Base-by-base conservation (phyloP, 2,888 invertebrate species). In the Lithophane ornitopus region DNA sequence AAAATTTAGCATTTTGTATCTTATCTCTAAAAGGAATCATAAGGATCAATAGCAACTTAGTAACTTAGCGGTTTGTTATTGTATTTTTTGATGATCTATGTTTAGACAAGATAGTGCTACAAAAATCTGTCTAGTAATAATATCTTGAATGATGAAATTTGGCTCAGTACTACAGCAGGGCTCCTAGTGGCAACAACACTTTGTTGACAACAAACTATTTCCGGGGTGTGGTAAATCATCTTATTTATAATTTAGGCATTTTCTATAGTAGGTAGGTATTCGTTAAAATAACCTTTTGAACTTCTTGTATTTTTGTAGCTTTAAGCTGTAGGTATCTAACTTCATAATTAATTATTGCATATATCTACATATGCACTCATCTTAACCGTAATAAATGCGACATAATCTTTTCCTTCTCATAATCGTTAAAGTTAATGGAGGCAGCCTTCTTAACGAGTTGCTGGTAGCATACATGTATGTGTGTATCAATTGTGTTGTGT, bases 141-240 rank as follows among this genome's bases (percentile, higher is more conserved):
- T 19, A 46, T 70, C 19, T 41, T 9, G 34, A 39, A 78, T 80
- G 80, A 80, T 67, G 83, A 70, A 83, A 80, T 66, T 80, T 79
- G 80, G 80, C 80, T 68, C 19, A 14, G 34, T 22, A 34, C 80
- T 69, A 58, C 70, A 70, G 34, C 65, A 41, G 65, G 14, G 54
- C 69, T 46, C 58, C 0, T 2, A 7, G 49, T 16, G 52, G 2
- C 28, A 58, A 63, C 41, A 41, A 62, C 49, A 79, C 63, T 62
- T 77, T 79, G 70, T 83, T 83, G 79, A 70, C 79, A 49, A 56
- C 58, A 14, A 22, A 49, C 14, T 28, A 41, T 56, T 83, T 83
- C 83, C 79, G 79, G 66, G 65, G 14, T 22, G 34, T 22, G 22
- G 22, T 22, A 34, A 14, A 39, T 14, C 1, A 8, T 39, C 14